Base-by-base conservation (phyloP, 2,888 invertebrate genomes). In the Sarcophaga rosellei region DNA sequence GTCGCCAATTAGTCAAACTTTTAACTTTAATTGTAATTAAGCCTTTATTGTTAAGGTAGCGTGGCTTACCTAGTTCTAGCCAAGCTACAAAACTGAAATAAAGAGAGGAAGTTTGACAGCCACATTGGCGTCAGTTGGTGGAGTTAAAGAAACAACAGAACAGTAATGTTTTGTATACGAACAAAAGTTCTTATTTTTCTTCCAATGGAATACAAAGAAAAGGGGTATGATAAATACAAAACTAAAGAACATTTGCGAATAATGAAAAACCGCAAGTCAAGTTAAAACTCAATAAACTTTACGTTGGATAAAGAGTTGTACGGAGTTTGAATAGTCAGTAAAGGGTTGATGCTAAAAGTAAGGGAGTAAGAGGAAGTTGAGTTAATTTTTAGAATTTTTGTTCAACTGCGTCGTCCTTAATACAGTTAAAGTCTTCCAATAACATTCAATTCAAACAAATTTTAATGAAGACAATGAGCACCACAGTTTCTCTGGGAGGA, bases 21-120 rank as follows among this genome's bases (percentile, higher is more conserved):
- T 57, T 53, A 53, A 70, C 53, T 62, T 70, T 81, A 81, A 87
- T 85, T 80, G 82, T 77, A 87, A 87, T 87, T 85, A 87, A 85
- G 75, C 70, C 70, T 66, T 81, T 78, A 73, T 84, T 83, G 77
- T 76, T 75, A 86, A 69, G 76, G 59, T 61, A 65, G 47, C 73
- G 35, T 66, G 59, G 61, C 53, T 72, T 23, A 17, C 12, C 68
- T n/a, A 23, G 17, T 21, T 57, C 15, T 65, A 23, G 53, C 2
- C 11, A 4, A 62, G 21, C 61, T 12, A 20, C 0, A 47, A 68
- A 62, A 68, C 4, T 62, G 61, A 17, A n/a, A 57, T 25, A 20
- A 62, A 45, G 45, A 47, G 17, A 57, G 23, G 8, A 12, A 68
- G 25, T 45, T 21, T 17, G 11, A 15, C 17, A 45, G 61, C 20